Conservation (phyloP, 2,888 invertebrate species). For the Biston betularia region DNA sequence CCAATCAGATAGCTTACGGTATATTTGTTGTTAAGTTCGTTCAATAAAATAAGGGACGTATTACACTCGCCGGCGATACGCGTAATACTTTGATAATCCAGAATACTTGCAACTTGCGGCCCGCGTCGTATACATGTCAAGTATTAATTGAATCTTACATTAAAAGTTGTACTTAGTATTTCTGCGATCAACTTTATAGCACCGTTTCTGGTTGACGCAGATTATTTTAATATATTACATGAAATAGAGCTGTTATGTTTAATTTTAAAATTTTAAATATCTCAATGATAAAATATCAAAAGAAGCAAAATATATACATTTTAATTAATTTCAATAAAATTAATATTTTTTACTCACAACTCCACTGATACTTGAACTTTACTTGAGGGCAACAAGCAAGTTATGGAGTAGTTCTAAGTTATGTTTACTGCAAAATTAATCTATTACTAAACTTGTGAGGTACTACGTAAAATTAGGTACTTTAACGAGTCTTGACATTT, state of each 20-base stretch:
- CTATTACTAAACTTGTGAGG: neutral
- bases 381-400: neutral
- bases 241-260: conserved; percentile 8
- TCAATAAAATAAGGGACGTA: conserved; percentile 50
- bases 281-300: neutral
- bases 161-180: conserved; percentile 60
- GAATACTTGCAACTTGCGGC: conserved; percentile 8
- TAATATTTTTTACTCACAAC: neutral
- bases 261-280: neutral
- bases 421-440: no score
- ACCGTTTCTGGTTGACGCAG: conserved; percentile 5
- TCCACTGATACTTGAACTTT: neutral
- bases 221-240: conserved; percentile 9
- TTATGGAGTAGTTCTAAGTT: no score
- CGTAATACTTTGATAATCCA: conserved; percentile 34
- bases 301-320: neutral
- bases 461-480: neutral
- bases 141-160: conserved; percentile 75
- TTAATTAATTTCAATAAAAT: conserved; percentile 4
- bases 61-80: conserved; percentile 37
- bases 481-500: conserved; percentile 1
- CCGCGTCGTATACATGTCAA: conserved; percentile 69
- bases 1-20: conserved; percentile 2
- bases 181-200: conserved; percentile 48
- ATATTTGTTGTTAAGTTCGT: neutral